phyloP scores from a whole-genome alignment of 37 sponge, comb jelly and placozoan genomes.

The Diacarnus erythraeanus region DNA sequence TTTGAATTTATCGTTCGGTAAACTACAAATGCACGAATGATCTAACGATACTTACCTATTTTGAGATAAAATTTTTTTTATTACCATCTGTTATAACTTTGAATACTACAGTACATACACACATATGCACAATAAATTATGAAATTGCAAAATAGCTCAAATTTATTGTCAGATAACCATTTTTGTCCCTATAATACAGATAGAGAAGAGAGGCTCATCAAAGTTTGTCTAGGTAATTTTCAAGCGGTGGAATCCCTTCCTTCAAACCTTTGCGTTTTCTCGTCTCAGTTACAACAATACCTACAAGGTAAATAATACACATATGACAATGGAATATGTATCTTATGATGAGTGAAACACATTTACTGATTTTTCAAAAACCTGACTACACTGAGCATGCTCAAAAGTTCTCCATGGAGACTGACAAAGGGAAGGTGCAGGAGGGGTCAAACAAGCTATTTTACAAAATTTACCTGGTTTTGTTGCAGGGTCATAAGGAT shows the following conservation, averaged over 20 bases:
- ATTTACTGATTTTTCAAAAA: too few relatives aligned
- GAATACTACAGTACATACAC: not conserved
- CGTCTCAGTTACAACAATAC: conserved; percentile 74
- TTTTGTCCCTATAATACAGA: not conserved
- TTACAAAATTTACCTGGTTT: conserved; percentile 65
- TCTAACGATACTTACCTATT: too few relatives aligned
- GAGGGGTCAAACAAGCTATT: too few relatives aligned
- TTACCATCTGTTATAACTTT: not conserved
- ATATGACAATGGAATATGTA: too few relatives aligned
- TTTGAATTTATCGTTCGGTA: too few relatives aligned
- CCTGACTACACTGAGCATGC: too few relatives aligned
- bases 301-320: conserved; percentile 2
- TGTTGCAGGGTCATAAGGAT: conserved; percentile 63
- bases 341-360: too few relatives aligned
- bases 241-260: conserved; percentile 79
- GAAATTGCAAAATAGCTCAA: not conserved
- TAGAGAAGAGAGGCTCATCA: conserved; percentile 13
- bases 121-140: not conserved
- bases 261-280: conserved; percentile 96
- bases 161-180: not conserved
- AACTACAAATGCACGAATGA: too few relatives aligned
- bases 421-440: not conserved
- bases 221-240: conserved; percentile 94
- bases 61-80: not conserved
- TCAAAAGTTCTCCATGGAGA: not conserved